phyloP scores from a whole-genome alignment of 1,140 invertebrate species.

The Ridgeia piscesae region DNA sequence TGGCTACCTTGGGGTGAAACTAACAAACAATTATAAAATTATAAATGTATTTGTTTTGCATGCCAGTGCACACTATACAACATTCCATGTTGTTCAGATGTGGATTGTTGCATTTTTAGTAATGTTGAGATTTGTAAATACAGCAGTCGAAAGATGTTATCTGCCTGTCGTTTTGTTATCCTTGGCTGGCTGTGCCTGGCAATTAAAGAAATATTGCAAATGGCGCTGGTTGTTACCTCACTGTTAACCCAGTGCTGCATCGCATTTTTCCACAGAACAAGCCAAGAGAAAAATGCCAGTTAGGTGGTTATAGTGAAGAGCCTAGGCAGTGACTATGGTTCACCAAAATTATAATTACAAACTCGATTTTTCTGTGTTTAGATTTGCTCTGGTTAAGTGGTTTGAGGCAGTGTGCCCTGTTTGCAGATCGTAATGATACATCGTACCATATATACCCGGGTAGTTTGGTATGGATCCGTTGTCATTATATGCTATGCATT shows the following conservation, averaged over 20 bases:
- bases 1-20: background rate
- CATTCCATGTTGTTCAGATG: background rate
- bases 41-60: background rate
- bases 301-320: too few relatives aligned
- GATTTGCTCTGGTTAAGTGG: too few relatives aligned
- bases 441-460: too few relatives aligned
- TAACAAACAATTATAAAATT: background rate
- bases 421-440: too few relatives aligned
- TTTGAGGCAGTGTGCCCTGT: too few relatives aligned
- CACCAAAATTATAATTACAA: too few relatives aligned
- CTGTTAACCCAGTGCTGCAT: background rate
- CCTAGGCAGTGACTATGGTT: too few relatives aligned
- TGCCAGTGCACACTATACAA: background rate
- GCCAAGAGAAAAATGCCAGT: too few relatives aligned
- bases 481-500: too few relatives aligned
- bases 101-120: slow-evolving; percentile 1
- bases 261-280: background rate
- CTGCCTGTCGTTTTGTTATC: background rate
- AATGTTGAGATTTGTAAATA: background rate
- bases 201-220: slow-evolving; percentile 7
- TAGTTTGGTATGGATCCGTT: too few relatives aligned
- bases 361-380: too few relatives aligned
- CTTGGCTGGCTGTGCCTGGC: background rate
- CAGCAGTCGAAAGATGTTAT: background rate
- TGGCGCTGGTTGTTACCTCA: background rate